phyloP scores from a whole-genome alignment of 2,113 vertebrate species.

The Apodemus speciosus region DNA sequence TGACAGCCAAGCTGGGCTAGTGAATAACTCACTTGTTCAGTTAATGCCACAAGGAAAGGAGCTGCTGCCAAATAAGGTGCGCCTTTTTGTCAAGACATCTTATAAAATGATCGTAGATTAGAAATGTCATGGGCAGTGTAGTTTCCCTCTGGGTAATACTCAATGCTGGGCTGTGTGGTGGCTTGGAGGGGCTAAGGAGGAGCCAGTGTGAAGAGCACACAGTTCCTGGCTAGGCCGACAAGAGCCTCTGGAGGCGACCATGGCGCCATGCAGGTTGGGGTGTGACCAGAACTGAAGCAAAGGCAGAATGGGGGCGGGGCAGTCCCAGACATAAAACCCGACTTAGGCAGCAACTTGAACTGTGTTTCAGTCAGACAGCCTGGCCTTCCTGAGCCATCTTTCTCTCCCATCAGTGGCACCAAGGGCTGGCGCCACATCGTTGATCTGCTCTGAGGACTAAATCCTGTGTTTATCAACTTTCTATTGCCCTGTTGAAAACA shows the following conservation, averaged over 20 bases:
- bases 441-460: not conserved
- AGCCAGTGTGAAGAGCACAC: not conserved
- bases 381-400: not conserved
- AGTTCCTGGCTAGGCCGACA: not conserved
- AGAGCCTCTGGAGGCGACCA: not conserved
- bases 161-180: not conserved
- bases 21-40: conserved; percentile 55
- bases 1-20: conserved; percentile 74
- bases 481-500: not conserved
- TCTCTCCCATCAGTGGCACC: not conserved
- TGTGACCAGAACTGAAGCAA: not conserved
- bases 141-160: conserved; percentile 63
- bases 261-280: not conserved
- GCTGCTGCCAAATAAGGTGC: not conserved
- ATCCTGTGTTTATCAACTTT: not conserved
- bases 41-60: conserved; percentile 70
- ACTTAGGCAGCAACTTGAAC: not conserved
- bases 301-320: not conserved
- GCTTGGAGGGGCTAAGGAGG: not conserved
- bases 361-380: not conserved
- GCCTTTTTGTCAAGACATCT: conserved; percentile 63
- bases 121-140: conserved; percentile 63
- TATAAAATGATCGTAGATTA: conserved; percentile 65
- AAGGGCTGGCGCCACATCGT: not conserved
- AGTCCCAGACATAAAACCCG: not conserved